Conservation (phyloP, 2,888 invertebrate species). For the Trisateles emortualis region DNA sequence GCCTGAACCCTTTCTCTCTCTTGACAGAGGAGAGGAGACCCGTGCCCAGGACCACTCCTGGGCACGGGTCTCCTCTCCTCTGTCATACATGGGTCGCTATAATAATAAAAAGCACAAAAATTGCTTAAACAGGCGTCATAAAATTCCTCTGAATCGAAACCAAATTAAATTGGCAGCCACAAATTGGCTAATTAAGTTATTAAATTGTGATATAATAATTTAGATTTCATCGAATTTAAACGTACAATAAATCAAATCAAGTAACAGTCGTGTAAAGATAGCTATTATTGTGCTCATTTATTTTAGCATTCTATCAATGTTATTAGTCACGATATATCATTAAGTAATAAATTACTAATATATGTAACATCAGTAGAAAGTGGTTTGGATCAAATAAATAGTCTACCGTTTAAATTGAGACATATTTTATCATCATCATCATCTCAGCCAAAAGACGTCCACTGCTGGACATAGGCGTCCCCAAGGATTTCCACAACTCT, state of each 20-base stretch:
- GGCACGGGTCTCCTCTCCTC: too few relatives aligned
- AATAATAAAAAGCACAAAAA: too few relatives aligned
- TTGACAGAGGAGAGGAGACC: too few relatives aligned
- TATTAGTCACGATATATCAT: slow-evolving; percentile 26
- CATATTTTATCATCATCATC: too few relatives aligned
- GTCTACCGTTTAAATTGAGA: neutral
- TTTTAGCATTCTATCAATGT: slow-evolving; percentile 15
- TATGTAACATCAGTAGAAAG: neutral
- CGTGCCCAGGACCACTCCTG: too few relatives aligned
- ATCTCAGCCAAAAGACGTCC: too few relatives aligned
- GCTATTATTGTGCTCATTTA: slow-evolving; percentile 22
- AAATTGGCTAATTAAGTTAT: slow-evolving; percentile 19
- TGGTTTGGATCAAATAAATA: neutral
- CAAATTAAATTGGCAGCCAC: slow-evolving; percentile 2
- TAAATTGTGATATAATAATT: slow-evolving; percentile 22
- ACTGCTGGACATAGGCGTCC: too few relatives aligned
- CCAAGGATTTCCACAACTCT: too few relatives aligned
- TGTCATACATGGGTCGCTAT: too few relatives aligned
- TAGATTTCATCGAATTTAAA: slow-evolving; percentile 18
- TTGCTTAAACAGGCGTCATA: too few relatives aligned
- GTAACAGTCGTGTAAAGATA: slow-evolving; percentile 16
- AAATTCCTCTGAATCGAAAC: too few relatives aligned
- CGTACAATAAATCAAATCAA: slow-evolving; percentile 21
- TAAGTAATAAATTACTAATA: slow-evolving; percentile 17
- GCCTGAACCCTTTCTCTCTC: too few relatives aligned